Evolutionary conservation across 2,888 invertebrate genomes (phyloP).

Genomic region (Dromius quadrimaculatus): DNA sequence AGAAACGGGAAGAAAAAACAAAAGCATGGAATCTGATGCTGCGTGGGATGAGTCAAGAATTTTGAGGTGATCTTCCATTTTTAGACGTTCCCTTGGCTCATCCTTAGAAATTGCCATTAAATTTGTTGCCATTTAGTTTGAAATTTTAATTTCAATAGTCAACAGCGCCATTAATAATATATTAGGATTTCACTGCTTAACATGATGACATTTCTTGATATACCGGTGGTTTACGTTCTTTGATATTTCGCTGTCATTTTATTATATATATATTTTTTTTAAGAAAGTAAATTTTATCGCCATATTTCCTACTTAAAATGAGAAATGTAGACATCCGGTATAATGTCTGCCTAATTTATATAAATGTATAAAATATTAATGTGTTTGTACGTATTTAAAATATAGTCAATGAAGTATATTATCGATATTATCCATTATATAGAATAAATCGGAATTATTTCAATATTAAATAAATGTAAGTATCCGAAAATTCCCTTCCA

Average conservation of each 20-base stretch:
- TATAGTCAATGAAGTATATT: slow-evolving; percentile 13
- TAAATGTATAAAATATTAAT: slow-evolving; percentile 8
- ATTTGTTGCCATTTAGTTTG: slow-evolving; percentile 10
- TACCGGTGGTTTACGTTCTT: neutral
- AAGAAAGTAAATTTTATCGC: neutral
- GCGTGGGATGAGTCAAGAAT: slow-evolving; percentile 62
- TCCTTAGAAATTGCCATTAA: slow-evolving; percentile 4
- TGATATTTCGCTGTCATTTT: neutral
- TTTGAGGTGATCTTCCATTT: slow-evolving; percentile 10
- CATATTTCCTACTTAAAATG: slow-evolving; percentile 9
- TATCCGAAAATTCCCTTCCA: too few relatives aligned
- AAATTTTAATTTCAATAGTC: neutral
- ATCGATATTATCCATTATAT: too few relatives aligned
- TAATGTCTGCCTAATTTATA: slow-evolving; percentile 22
- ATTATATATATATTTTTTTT: neutral
- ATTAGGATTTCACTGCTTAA: too few relatives aligned
- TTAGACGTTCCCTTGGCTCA: slow-evolving; percentile 24
- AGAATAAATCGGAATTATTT: too few relatives aligned
- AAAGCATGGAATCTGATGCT: slow-evolving; percentile 63
- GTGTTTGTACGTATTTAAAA: slow-evolving; percentile 22
- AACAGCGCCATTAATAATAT: too few relatives aligned
- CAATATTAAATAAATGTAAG: too few relatives aligned
- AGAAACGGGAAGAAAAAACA: slow-evolving; percentile 60
- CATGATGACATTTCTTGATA: neutral
- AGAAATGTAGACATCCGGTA: slow-evolving; percentile 10